phyloP scores from a whole-genome alignment of 1,140 invertebrate genomes.

The Metopolophium dirhodum region DNA sequence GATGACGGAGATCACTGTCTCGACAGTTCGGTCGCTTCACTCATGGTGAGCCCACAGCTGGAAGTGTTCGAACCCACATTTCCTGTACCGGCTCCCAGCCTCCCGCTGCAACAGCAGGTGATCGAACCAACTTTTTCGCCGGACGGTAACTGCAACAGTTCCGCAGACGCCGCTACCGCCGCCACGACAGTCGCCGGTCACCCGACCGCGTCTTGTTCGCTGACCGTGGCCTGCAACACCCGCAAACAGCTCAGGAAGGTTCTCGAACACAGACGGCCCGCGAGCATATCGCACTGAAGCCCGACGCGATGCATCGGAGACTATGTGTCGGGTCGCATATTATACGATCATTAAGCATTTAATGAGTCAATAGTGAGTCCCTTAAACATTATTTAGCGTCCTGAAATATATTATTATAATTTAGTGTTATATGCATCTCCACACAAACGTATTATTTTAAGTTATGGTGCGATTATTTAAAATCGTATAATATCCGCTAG shows the following conservation, averaged over 20 bases:
- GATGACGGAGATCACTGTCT: conserved; percentile 7
- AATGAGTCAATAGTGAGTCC: too few relatives aligned
- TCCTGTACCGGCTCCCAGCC: background rate
- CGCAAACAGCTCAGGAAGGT: conserved; percentile 60
- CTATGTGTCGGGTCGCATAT: too few relatives aligned
- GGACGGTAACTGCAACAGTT: background rate
- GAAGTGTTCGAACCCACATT: conserved; percentile 57
- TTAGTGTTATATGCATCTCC: background rate
- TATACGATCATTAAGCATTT: background rate
- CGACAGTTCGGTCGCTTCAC: conserved; percentile 47
- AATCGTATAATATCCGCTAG: background rate
- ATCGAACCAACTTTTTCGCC: conserved; percentile 38
- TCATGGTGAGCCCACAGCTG: conserved; percentile 58
- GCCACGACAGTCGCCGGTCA: background rate
- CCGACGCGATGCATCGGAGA: background rate
- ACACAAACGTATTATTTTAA: background rate
- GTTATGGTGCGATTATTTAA: background rate
- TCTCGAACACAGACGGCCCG: conserved; percentile 55
- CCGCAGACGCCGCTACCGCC: background rate
- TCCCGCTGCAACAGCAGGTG: conserved; percentile 57
- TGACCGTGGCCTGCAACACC: conserved; percentile 62
- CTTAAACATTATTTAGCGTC: background rate
- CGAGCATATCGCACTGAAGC: conserved; percentile 43
- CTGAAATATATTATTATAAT: too few relatives aligned
- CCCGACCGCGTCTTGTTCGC: conserved; percentile 59